phyloP scores from a whole-genome alignment of 2,113 vertebrate genomes.

The Aleadryas rufinucha region DNA sequence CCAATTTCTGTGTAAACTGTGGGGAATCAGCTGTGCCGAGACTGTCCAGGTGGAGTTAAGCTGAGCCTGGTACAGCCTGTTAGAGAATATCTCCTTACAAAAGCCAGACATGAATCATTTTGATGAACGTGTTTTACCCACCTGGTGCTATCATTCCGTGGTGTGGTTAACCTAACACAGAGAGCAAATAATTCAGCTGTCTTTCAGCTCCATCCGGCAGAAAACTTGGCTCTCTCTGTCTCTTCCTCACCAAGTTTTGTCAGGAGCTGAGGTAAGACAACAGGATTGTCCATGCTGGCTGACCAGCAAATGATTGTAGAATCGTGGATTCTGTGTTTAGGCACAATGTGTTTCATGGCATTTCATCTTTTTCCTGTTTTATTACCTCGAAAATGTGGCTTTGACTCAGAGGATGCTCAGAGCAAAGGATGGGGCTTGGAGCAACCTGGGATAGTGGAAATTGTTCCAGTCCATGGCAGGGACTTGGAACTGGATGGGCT shows the following conservation, averaged over 20 bases:
- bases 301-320: not conserved
- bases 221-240: not conserved
- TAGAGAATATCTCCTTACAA: not conserved
- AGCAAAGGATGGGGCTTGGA: not conserved
- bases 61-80: not conserved
- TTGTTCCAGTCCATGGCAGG: not conserved
- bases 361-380: not conserved
- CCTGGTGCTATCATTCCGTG: accelerated
- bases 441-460: not conserved
- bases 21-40: not conserved
- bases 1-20: not conserved
- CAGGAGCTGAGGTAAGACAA: not conserved
- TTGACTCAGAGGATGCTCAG: not conserved
- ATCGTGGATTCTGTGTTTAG: not conserved
- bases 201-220: not conserved
- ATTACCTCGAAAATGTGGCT: not conserved
- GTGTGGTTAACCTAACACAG: not conserved
- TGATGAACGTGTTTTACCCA: not conserved
- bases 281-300: not conserved
- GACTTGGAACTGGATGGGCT: not conserved
- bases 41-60: not conserved
- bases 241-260: not conserved
- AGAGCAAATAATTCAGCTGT: not conserved
- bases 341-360: accelerated
- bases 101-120: not conserved